Percentiles rank a stretch among this genome's conserved stretches.
These are phyloP conservation scores for Zygothrica quintamaculata DNA, from an alignment of 2,888 invertebrate genomes.

Conservation along the genomic window DNA sequence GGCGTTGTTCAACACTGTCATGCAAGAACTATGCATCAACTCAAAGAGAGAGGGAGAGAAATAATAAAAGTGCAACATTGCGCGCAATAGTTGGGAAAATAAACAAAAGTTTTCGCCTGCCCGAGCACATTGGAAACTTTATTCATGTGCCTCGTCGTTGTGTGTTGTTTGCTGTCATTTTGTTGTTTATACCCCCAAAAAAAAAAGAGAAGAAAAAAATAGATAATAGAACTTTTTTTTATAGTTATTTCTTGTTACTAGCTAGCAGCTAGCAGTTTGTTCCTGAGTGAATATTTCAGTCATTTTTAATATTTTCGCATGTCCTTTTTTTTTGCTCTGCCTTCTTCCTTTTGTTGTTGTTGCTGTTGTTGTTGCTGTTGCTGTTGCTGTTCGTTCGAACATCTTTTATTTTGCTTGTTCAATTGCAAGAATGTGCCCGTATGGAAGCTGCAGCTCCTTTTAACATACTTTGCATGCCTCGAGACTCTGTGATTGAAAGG, in stretches of 20 bases:
- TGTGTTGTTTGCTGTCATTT: slow-evolving; percentile 47
- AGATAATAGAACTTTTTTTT: slow-evolving; percentile 16
- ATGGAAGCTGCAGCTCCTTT: slow-evolving; percentile 27
- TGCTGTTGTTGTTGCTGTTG: no score
- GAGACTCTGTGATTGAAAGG: slow-evolving; percentile 63
- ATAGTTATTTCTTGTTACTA: slow-evolving; percentile 29
- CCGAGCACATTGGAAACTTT: slow-evolving; percentile 61
- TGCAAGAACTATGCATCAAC: slow-evolving; percentile 5
- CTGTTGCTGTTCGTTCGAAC: no score
- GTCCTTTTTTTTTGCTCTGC: slow-evolving; percentile 3
- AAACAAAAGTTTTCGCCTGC: slow-evolving; percentile 56
- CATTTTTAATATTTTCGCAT: slow-evolving; percentile 41
- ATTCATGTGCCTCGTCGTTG: slow-evolving; percentile 39
- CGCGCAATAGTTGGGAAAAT: slow-evolving; percentile 52
- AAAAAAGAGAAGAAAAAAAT: slow-evolving; percentile 4
- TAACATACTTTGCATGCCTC: slow-evolving; percentile 52
- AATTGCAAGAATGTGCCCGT: slow-evolving; percentile 44
- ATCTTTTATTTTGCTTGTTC: slow-evolving; percentile 24
- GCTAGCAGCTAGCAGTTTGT: slow-evolving; percentile 29
- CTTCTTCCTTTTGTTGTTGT: no score
- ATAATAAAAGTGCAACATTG: slow-evolving; percentile 36
- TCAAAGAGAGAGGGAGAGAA: neutral
- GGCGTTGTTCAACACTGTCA: slow-evolving; percentile 40
- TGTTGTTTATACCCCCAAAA: slow-evolving; percentile 34
- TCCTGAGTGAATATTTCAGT: slow-evolving; percentile 54